Conservation (phyloP, 2,888 invertebrate species). For the Stenchaetothrips biformis region DNA sequence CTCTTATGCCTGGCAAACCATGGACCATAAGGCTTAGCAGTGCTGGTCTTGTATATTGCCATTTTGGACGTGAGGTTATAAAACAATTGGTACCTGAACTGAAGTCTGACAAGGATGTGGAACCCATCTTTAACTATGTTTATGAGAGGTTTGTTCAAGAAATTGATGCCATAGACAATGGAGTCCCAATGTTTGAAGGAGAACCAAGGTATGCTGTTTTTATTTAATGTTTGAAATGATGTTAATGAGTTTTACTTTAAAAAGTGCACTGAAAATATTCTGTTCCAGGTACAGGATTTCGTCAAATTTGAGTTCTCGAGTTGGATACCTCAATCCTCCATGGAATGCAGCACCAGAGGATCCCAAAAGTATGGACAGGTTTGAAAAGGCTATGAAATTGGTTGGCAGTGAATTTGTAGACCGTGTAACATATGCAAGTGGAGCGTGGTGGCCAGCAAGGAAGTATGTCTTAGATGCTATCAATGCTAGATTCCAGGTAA, state of each 20-base stretch:
- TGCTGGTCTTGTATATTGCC: slow-evolving; percentile 87
- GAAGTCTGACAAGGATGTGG: slow-evolving; percentile 51
- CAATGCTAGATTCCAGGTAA: slow-evolving; percentile 51
- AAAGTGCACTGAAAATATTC: slow-evolving; percentile 49
- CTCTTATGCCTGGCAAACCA: slow-evolving; percentile 53
- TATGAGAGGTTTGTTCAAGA: slow-evolving; percentile 87
- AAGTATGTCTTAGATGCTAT: slow-evolving; percentile 69
- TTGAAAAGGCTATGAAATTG: slow-evolving; percentile 69
- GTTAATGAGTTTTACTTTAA: not conserved
- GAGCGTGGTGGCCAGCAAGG: slow-evolving; percentile 84
- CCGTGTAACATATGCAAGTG: slow-evolving; percentile 55
- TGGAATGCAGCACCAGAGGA: slow-evolving; percentile 65
- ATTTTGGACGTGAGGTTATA: slow-evolving; percentile 79
- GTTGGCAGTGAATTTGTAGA: slow-evolving; percentile 77
- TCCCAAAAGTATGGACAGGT: slow-evolving; percentile 55
- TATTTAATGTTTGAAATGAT: slow-evolving; percentile 27
- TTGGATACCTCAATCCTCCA: slow-evolving; percentile 71
- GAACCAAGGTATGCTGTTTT: slow-evolving; percentile 50
- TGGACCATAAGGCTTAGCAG: slow-evolving; percentile 75
- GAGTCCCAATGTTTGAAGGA: slow-evolving; percentile 73
- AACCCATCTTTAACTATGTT: slow-evolving; percentile 60
- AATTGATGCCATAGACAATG: slow-evolving; percentile 96
- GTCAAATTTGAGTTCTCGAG: slow-evolving; percentile 71
- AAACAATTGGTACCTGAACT: slow-evolving; percentile 52
- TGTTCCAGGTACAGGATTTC: slow-evolving; percentile 52